Conservation (phyloP, 23 tunicate species). For the Clavelina lepadiformis region DNA sequence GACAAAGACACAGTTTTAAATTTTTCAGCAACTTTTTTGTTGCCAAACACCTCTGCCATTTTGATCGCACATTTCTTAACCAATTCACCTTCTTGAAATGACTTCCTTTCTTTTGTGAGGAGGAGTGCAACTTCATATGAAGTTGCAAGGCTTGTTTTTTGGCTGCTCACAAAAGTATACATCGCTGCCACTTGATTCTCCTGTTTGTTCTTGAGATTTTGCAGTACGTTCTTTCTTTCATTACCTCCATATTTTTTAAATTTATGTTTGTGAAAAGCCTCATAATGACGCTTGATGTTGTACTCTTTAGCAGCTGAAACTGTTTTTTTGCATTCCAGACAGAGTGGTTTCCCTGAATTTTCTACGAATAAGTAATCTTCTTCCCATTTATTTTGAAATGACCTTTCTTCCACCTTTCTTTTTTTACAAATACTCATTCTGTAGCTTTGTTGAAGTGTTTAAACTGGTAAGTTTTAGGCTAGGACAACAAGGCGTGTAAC, state of each 20-base stretch:
- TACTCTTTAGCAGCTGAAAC: slow-evolving; percentile 12
- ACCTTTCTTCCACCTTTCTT: slow-evolving; percentile 14
- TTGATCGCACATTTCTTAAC: slow-evolving; percentile 13
- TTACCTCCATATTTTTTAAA: slow-evolving; percentile 10
- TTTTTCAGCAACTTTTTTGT: slow-evolving; percentile 19
- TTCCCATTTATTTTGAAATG: slow-evolving; percentile 9
- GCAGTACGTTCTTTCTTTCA: slow-evolving; percentile 1
- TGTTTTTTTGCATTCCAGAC: slow-evolving; percentile 17
- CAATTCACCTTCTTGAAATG: slow-evolving; percentile 25
- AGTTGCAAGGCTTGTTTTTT: slow-evolving; percentile 12
- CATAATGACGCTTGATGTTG: slow-evolving; percentile 25
- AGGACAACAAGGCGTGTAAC: no score
- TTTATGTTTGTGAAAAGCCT: slow-evolving; percentile 13
- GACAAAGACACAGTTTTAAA: slow-evolving; percentile 25
- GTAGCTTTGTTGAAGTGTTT: slow-evolving; percentile 5
- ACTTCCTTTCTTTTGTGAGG: slow-evolving; percentile 13
- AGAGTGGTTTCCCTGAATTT: slow-evolving; percentile 17
- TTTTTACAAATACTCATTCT: slow-evolving; percentile 3
- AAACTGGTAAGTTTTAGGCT: no score
- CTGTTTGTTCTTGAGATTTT: slow-evolving; percentile 12
- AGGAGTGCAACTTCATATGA: slow-evolving; percentile 26
- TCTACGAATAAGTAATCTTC: slow-evolving; percentile 8
- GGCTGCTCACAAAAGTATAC: slow-evolving; percentile 10
- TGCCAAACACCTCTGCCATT: slow-evolving; percentile 13
- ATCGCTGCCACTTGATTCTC: slow-evolving; percentile 16